A percentile compares a stretch with the other conserved stretches of the same genome.
Conservation (phyloP, 2,113 vertebrate genomes). For the Xiphorhynchus elegans region DNA sequence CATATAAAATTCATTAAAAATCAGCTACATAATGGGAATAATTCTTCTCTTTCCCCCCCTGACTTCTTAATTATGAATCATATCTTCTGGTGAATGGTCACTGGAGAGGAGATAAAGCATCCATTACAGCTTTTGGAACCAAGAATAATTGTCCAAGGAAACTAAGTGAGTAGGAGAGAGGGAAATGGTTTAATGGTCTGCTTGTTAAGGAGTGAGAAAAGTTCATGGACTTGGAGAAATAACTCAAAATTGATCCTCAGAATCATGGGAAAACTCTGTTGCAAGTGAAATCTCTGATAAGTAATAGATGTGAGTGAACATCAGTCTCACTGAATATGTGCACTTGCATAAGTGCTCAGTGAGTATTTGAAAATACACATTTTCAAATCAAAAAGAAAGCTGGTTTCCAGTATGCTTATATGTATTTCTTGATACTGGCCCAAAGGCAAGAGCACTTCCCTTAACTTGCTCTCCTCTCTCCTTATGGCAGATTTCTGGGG, state of each 20-base stretch:
- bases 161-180: neutral
- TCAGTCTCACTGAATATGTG: neutral
- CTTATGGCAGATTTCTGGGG: neutral
- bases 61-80: conserved; percentile 28
- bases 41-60: neutral
- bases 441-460: neutral
- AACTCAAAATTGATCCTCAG: neutral
- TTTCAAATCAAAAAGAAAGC: neutral
- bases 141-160: conserved; percentile 14
- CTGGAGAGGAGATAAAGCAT: conserved; percentile 43
- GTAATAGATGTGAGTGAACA: neutral
- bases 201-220: conserved; percentile 5
- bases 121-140: conserved; percentile 18
- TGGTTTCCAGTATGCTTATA: neutral
- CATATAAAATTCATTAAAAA: conserved; percentile 31
- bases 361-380: neutral
- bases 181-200: conserved; percentile 11
- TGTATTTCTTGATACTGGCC: neutral
- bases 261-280: neutral
- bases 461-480: neutral
- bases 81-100: conserved; percentile 41
- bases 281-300: neutral
- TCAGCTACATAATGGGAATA: neutral
- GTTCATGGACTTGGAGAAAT: neutral
- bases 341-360: neutral